phyloP scores from a whole-genome alignment of 2,113 vertebrate genomes.

The Stercorarius parasiticus region DNA sequence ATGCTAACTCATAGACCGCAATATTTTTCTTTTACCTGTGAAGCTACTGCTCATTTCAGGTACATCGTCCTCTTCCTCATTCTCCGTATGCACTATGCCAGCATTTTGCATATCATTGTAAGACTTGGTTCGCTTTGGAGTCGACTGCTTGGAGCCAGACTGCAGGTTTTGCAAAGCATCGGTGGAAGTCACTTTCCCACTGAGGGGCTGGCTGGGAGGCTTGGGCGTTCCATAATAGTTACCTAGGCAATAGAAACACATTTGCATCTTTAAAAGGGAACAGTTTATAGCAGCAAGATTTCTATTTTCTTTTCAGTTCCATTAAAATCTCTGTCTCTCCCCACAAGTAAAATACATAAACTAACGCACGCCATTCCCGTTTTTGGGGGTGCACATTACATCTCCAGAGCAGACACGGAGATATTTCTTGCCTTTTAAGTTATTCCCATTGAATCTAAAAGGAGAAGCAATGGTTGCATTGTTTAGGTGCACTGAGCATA shows the following conservation, averaged over 20 bases:
- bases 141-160: conserved; percentile 89
- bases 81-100: conserved; percentile 93
- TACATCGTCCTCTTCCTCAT: conserved; percentile 92
- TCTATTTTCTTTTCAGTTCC: not conserved
- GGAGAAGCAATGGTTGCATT: conserved; percentile 57
- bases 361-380: not conserved
- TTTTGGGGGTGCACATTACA: conserved; percentile 23
- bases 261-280: conserved; percentile 80
- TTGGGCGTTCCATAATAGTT: conserved; percentile 99
- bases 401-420: conserved; percentile 11
- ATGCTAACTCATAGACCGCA: rapidly evolving
- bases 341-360: conserved; percentile 2
- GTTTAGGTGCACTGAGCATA: conserved; percentile 70
- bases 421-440: conserved; percentile 31
- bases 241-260: conserved; percentile 91
- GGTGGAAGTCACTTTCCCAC: conserved; percentile 94
- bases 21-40: conserved; percentile 84
- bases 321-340: not conserved
- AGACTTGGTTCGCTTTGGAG: conserved; percentile 93
- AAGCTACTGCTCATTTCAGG: conserved; percentile 99
- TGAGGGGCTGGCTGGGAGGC: conserved; percentile 94
- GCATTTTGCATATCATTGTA: conserved; percentile 99
- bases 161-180: conserved; percentile 92
- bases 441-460: conserved; percentile 31
- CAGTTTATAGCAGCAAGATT: conserved; percentile 18